Base-by-base conservation (phyloP, 2,113 vertebrate genomes). In the Brachyistius frenatus region DNA sequence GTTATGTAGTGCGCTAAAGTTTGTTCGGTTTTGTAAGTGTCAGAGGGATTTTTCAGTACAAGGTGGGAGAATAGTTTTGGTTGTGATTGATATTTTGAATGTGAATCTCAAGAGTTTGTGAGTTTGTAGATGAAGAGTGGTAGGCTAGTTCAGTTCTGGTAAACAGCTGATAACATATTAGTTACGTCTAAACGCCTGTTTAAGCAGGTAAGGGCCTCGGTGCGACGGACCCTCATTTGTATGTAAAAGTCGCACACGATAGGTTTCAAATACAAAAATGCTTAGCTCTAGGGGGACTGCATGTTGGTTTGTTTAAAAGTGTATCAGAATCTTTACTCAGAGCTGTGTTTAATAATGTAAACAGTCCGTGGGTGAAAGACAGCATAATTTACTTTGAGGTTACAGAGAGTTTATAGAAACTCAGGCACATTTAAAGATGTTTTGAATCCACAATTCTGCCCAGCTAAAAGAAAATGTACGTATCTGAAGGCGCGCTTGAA, bases 311-410 rank as follows among this genome's bases (percentile, higher is more conserved):
- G 60, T 80, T 44, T 32, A 61, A 44, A 49, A 80, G 36, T 52
- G 65, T 65, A 55, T 60, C 32, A 31, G 0, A 49, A 68, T 53
- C 41, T 62, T 50, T 31, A 52, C 44, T 57, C 32, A 60, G 31
- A 65, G 23, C 23, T 32, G 41, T 70, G 56, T 74, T 84, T 55
- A 84, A 76, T 83, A 70, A 83, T 74, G 64, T 60, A 76, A 61
- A 23, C 47, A n/a, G 6, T 60, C 9, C 16, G 41, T 52, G 53
- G 39, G 49, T 50, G 33, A 65, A 33, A 39, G 56, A 35, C 49
- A 9, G 57, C 30, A 53, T 4, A 13, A 41, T 86, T 65, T 50
- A 58, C 16, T 63, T 13, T 23, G 10, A 54, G 7, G 33, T 33
- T n/a, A 49, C 53, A 63, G 64, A 65, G 14, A 73, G 50, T 62